These are phyloP conservation scores for Anticlea derivata DNA, from an alignment of 2,888 invertebrate species.

Conservation along the genomic window DNA sequence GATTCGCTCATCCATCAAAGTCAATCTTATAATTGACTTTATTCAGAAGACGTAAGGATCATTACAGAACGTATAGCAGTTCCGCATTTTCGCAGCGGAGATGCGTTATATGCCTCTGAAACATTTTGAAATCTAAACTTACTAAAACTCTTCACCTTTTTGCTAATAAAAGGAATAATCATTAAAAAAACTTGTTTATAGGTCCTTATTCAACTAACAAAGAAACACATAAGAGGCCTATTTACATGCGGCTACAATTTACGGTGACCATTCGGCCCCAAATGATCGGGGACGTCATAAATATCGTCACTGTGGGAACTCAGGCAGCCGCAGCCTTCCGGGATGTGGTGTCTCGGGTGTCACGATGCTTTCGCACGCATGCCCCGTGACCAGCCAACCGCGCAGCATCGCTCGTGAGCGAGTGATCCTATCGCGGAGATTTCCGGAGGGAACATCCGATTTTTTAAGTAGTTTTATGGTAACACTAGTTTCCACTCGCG, in stretches of 20 bases:
- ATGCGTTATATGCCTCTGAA: too few species aligned
- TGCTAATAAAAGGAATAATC: too few species aligned
- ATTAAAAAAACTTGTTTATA: not conserved
- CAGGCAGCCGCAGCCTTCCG: slow-evolving; percentile 74
- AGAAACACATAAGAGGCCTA: not conserved
- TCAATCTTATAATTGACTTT: too few species aligned
- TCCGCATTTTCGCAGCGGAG: too few species aligned
- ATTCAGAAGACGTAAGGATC: too few species aligned
- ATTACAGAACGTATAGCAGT: too few species aligned
- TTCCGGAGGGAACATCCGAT: slow-evolving; percentile 29
- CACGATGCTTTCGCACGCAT: slow-evolving; percentile 73
- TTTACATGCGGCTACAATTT: slow-evolving; percentile 18
- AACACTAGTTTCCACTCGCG: too few species aligned
- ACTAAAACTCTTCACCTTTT: too few species aligned
- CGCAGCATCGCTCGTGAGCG: slow-evolving; percentile 57
- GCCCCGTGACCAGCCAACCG: slow-evolving; percentile 59
- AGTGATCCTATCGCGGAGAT: slow-evolving; percentile 45
- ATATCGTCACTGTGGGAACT: slow-evolving; percentile 59
- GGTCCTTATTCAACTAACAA: not conserved
- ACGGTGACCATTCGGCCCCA: slow-evolving; percentile 32
- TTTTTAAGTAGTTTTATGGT: slow-evolving; percentile 2
- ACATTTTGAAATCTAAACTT: too few species aligned
- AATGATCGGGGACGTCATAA: slow-evolving; percentile 33
- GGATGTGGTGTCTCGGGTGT: slow-evolving; percentile 79
- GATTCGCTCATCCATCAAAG: too few species aligned